These are phyloP conservation scores for Rhadina sibilatrix DNA, from an alignment of 2,113 vertebrate species.

Conservation along the genomic window DNA sequence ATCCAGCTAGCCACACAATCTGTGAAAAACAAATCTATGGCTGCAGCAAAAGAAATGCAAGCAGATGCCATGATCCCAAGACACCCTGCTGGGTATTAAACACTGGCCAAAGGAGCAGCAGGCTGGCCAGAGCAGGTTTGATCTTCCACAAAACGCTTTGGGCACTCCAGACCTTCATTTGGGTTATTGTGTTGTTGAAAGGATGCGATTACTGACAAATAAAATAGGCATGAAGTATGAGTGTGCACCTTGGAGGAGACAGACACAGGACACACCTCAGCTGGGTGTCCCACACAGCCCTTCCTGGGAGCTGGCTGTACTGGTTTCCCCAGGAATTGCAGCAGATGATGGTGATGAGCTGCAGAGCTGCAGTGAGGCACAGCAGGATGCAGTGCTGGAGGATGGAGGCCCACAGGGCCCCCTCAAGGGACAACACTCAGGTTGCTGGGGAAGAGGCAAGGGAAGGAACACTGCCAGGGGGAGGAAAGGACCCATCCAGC, in stretches of 20 bases:
- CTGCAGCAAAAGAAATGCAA: not conserved
- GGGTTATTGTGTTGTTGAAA: not conserved
- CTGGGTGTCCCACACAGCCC: not conserved
- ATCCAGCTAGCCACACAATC: slow-evolving; percentile 20
- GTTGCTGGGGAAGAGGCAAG: accelerated
- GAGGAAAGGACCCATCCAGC: not conserved
- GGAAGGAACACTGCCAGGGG: not conserved
- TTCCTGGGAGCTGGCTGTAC: not conserved
- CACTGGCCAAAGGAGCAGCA: accelerated
- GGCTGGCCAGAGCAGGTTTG: not conserved
- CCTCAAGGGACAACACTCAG: not conserved
- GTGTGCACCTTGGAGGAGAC: not conserved
- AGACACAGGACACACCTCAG: accelerated
- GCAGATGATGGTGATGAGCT: not conserved
- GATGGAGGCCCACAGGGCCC: not conserved
- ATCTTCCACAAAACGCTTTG: not conserved
- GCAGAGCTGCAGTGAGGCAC: not conserved
- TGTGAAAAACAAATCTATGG: not conserved
- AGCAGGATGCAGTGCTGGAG: not conserved
- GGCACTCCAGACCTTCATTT: not conserved
- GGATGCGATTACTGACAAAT: not conserved
- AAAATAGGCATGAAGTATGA: not conserved
- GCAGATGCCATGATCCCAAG: not conserved
- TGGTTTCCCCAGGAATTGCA: not conserved
- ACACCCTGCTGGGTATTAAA: not conserved